These are phyloP conservation scores for Tetramorium alpestre DNA, from an alignment of 1,140 invertebrate genomes.

Conservation along the genomic window DNA sequence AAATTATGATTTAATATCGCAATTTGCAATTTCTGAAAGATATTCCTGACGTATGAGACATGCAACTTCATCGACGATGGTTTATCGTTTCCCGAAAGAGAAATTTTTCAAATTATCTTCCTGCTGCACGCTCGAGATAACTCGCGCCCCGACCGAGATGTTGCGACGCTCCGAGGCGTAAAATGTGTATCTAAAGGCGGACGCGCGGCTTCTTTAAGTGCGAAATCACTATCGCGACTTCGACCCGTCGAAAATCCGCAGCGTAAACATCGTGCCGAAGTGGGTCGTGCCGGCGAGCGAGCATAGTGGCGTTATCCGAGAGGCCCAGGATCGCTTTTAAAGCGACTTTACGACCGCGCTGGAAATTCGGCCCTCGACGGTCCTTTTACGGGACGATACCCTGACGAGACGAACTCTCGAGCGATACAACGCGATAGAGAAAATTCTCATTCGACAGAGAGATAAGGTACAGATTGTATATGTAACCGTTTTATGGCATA, in stretches of 20 bases:
- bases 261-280: constrained; percentile 54
- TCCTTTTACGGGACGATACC: constrained; percentile 63
- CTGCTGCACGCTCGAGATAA: constrained; percentile 1
- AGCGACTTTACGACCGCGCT: constrained; percentile 62
- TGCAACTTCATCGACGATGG: not conserved
- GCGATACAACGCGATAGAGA: constrained; percentile 44
- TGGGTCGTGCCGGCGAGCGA: constrained; percentile 46
- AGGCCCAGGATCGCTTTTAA: constrained; percentile 58
- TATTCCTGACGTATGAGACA: not conserved
- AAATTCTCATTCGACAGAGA: constrained; percentile 51
- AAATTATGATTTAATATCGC: not conserved
- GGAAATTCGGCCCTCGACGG: constrained; percentile 56
- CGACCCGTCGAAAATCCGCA: constrained; percentile 12
- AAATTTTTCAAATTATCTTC: constrained; percentile 27
- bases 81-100: not conserved
- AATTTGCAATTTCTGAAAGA: constrained; percentile 2
- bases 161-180: constrained; percentile 9
- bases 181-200: constrained; percentile 19
- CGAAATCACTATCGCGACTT: constrained; percentile 42
- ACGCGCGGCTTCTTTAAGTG: constrained; percentile 20
- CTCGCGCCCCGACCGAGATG: not conserved
- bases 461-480: constrained; percentile 48
- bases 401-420: constrained; percentile 63
- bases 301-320: constrained; percentile 47
- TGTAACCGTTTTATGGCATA: constrained; percentile 27